phyloP scores from a whole-genome alignment of 2,888 invertebrate species.

The Sussaba pulchella region DNA sequence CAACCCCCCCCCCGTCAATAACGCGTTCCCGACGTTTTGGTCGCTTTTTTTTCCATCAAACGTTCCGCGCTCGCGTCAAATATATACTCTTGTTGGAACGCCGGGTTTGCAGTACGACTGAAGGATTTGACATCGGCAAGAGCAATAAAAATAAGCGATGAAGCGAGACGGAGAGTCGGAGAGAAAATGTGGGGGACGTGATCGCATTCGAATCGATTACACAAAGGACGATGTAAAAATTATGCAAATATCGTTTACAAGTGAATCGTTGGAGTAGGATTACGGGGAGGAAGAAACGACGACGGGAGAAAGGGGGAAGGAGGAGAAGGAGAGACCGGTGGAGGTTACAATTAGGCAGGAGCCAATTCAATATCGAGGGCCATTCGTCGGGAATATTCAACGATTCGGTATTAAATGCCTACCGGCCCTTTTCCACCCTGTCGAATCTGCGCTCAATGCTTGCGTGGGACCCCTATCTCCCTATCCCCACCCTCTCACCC shows the following conservation, averaged over 20 bases:
- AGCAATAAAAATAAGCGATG: conserved; percentile 36
- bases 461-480: not conserved
- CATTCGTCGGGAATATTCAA: conserved; percentile 82
- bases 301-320: conserved; percentile 33
- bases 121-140: conserved; percentile 9
- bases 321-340: conserved; percentile 66
- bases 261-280: conserved; percentile 73
- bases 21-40: conserved; percentile 36
- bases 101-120: conserved; percentile 16
- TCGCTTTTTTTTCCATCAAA: conserved; percentile 41
- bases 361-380: conserved; percentile 84
- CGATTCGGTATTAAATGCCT: conserved; percentile 81
- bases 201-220: conserved; percentile 79
- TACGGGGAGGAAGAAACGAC: conserved; percentile 21
- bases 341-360: conserved; percentile 83
- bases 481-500: not conserved
- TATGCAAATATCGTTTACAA: conserved; percentile 83
- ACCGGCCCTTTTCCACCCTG: conserved; percentile 78
- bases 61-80: conserved; percentile 14
- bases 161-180: conserved; percentile 34
- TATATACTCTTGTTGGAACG: not conserved
- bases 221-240: conserved; percentile 81
- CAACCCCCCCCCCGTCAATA: conserved; percentile 13
- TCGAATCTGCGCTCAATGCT: conserved; percentile 67
- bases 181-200: conserved; percentile 29